Conservation (phyloP, 2,888 invertebrate species). For the Lochmaea capreae region DNA sequence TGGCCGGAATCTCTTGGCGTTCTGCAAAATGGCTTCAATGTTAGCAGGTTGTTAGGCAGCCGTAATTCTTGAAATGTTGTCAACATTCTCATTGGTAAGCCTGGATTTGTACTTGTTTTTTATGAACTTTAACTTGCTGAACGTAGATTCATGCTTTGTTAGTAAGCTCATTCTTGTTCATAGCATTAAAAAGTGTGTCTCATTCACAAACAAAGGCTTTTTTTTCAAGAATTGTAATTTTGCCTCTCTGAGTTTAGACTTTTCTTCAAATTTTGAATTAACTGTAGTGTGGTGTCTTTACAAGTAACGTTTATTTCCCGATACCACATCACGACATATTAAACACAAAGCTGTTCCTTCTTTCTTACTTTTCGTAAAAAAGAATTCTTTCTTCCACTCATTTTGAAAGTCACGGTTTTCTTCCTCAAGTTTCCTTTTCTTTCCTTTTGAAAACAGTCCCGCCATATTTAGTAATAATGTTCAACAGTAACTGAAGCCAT, state of each 20-base stretch:
- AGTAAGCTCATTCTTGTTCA: too few relatives aligned
- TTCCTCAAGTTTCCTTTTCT: too few relatives aligned
- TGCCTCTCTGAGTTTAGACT: neutral
- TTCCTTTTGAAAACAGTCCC: too few relatives aligned
- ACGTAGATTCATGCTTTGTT: neutral
- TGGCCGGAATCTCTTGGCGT: constrained; percentile 1
- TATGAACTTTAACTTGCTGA: neutral
- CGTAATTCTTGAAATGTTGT: constrained; percentile 12
- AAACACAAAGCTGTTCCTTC: constrained; percentile 9
- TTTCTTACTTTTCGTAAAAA: constrained; percentile 14
- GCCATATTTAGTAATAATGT: too few relatives aligned
- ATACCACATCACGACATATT: constrained; percentile 9
- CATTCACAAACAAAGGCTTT: too few relatives aligned
- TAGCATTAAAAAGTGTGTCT: too few relatives aligned
- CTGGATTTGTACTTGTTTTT: constrained; percentile 7
- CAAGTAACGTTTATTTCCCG: constrained; percentile 13
- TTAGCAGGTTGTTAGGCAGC: constrained; percentile 8
- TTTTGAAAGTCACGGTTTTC: constrained; percentile 7
- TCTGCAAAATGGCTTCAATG: constrained; percentile 6
- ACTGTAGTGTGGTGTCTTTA: constrained; percentile 2
- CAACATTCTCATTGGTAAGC: neutral
- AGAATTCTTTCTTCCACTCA: constrained; percentile 14
- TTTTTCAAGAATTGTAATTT: too few relatives aligned
- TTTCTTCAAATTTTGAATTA: constrained; percentile 4
- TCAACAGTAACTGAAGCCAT: too few relatives aligned